Percentiles rank a stretch among this genome's conserved stretches.
These are phyloP conservation scores for Pecten maximus DNA, from an alignment of 2,888 invertebrate species.

Conservation along the genomic window DNA sequence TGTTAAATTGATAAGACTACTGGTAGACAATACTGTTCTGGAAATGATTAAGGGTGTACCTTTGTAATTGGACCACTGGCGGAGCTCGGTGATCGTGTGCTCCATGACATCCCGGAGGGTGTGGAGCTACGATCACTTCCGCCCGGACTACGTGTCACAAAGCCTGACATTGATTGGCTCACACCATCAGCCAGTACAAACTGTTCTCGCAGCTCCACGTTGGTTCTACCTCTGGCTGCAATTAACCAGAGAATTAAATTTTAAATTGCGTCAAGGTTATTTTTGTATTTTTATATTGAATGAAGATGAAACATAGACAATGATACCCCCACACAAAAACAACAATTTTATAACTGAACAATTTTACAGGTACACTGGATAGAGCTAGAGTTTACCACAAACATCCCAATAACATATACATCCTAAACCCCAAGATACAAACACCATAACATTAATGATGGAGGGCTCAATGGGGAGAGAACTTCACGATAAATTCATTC, in stretches of 20 bases:
- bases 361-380: neutral
- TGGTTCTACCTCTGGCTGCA: slow-evolving; percentile 99
- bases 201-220: slow-evolving; percentile 99
- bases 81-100: slow-evolving; percentile 81
- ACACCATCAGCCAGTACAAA: slow-evolving; percentile 98
- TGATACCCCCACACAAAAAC: neutral
- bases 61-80: slow-evolving; percentile 96
- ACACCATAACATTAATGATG: neutral
- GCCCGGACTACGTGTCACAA: slow-evolving; percentile 94
- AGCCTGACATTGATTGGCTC: slow-evolving; percentile 99
- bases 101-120: slow-evolving; percentile 73
- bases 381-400: neutral
- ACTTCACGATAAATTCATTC: too few relatives aligned
- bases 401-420: neutral
- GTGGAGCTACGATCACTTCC: slow-evolving; percentile 85
- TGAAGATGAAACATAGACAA: neutral
- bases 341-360: neutral
- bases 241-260: slow-evolving; percentile 41
- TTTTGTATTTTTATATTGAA: neutral
- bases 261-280: neutral
- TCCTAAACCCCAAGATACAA: neutral
- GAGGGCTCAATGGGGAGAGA: slow-evolving; percentile 2
- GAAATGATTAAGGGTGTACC: slow-evolving; percentile 86
- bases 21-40: too few relatives aligned
- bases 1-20: too few relatives aligned